Percentiles rank a stretch among this genome's conserved stretches.
Conservation (phyloP, 2,888 invertebrate genomes). For the Aromia moschata region DNA sequence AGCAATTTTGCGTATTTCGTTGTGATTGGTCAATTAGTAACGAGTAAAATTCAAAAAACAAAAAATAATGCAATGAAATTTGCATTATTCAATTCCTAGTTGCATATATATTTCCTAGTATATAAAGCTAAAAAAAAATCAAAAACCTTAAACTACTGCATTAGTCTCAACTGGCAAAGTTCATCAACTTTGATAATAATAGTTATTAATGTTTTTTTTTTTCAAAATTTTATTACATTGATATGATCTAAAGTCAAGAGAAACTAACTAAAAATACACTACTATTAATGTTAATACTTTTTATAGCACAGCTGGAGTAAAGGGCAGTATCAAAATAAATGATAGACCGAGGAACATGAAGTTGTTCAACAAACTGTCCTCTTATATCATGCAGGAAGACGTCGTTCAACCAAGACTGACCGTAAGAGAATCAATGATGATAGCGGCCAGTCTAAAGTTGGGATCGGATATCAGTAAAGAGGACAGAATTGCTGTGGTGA, state of each 20-base stretch:
- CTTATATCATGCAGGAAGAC: constrained; percentile 86
- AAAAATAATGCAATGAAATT: no score
- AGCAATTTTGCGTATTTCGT: no score
- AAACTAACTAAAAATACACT: background rate
- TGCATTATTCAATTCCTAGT: no score
- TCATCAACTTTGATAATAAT: no score
- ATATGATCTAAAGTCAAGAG: background rate
- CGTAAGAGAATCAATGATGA: constrained; percentile 77
- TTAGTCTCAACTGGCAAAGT: no score
- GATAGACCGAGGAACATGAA: constrained; percentile 73
- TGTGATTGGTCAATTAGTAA: no score
- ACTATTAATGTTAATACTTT: background rate
- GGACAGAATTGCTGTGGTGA: constrained; percentile 73
- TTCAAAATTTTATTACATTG: no score
- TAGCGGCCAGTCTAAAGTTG: constrained; percentile 79
- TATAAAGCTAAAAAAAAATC: no score
- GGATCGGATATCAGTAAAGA: constrained; percentile 67
- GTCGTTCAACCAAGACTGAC: constrained; percentile 76
- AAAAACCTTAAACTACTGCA: no score
- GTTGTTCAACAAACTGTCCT: constrained; percentile 77
- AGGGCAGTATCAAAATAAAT: constrained; percentile 75
- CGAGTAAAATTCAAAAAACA: no score
- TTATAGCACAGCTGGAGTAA: constrained; percentile 67
- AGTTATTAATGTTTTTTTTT: no score
- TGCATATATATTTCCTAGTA: no score